Evolutionary conservation across 2,113 vertebrate genomes (phyloP), one percentile per base, ranked within the genome.

Genomic region (Notothenia coriiceps): DNA sequence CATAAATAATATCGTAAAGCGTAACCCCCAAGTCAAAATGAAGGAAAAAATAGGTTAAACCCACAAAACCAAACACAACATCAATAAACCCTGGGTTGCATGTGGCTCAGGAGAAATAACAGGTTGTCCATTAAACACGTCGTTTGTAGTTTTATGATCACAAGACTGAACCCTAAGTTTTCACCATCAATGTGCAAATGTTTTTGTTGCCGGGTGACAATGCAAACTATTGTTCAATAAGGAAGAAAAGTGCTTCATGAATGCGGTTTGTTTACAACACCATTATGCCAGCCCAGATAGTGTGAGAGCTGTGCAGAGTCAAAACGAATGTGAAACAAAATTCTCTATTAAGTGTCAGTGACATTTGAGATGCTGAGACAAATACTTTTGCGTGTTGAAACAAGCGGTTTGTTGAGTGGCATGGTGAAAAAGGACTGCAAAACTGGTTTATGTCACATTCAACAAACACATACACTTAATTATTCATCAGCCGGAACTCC

Each of bases 261-360:
- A 2, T 17, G 20, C 44, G 10, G 1, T 20, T 6, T 0, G 18
- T 18, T 40, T 59, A 17, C 0, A n/a, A 12, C 18, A 20, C 7
- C 18, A 43, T 3, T 12, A 6, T 20, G 1, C 1, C 12, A 1
- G 10, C 10, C 66, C n/a, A 40, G 15, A 12, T 1, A 7, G 0
- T 10, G 11, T 10, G 11, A 22, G 13, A 44, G 29, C 20, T 10
- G 8, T 29, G 15, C 54, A 25, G 3, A 25, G 10, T 80, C 40
- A 75, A 20, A 75, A 50, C 6, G 43, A 80, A 80, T 56, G 62
- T 50, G 49, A 84, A 80, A 80, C 18, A 14, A 17, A 14, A 17
- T 46, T 52, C 14, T 20, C 29, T 40, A 9, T 5, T 1, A 29
- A 9, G 5, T 17, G 20, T 25, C 12, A 14, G 10, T 49, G 62